phyloP scores from a whole-genome alignment of 1,140 invertebrate genomes.

The Mizuhopecten yessoensis region DNA sequence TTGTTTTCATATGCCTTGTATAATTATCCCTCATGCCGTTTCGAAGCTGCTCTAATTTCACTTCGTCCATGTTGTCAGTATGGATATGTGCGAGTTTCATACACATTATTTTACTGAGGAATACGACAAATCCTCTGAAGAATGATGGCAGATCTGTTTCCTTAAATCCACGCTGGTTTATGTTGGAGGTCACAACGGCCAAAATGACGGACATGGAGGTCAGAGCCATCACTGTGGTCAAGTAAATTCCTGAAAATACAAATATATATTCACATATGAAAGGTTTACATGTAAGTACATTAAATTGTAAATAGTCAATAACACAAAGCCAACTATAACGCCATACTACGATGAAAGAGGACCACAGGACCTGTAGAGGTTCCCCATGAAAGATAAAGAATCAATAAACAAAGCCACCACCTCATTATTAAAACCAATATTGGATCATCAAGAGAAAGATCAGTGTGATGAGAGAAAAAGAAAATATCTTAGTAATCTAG shows the following conservation, averaged over 20 bases:
- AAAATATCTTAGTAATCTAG: too few species aligned
- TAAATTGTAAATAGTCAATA: too few species aligned
- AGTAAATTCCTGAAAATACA: slow-evolving; percentile 79
- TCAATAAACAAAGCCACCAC: too few species aligned
- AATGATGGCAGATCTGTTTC: slow-evolving; percentile 72
- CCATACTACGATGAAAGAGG: too few species aligned
- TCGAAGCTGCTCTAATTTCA: neutral
- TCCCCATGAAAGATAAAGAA: too few species aligned
- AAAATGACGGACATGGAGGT: slow-evolving; percentile 82
- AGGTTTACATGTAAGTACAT: too few species aligned
- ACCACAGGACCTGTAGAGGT: too few species aligned
- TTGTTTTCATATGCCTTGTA: slow-evolving; percentile 52
- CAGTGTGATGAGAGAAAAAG: too few species aligned
- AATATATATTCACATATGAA: neutral
- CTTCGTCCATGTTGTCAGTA: neutral
- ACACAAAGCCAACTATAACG: too few species aligned
- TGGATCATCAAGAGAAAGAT: too few species aligned
- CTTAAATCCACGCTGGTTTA: slow-evolving; percentile 78
- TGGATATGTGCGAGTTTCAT: slow-evolving; percentile 64
- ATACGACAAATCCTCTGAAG: slow-evolving; percentile 61
- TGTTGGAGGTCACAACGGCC: slow-evolving; percentile 82
- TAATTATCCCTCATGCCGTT: slow-evolving; percentile 43
- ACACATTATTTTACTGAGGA: slow-evolving; percentile 66
- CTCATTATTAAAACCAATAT: too few species aligned
- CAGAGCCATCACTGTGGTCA: slow-evolving; percentile 82